phyloP scores from a whole-genome alignment of 2,797 vertebrate genomes.

The Macrochelys suwanniensis region DNA sequence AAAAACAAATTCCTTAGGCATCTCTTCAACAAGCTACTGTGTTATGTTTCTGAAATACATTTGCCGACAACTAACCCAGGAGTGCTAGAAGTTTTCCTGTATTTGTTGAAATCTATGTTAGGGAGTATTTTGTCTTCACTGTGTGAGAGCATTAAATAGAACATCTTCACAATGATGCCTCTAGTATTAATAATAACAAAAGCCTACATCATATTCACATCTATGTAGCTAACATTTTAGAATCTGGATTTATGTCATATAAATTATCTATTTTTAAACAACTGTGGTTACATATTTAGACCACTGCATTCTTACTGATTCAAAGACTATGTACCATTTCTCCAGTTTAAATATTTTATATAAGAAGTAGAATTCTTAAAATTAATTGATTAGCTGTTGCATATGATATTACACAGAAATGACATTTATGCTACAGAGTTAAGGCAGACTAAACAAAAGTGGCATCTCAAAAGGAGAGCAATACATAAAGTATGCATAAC shows the following conservation, averaged over 20 bases:
- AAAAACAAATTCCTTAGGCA: conserved; percentile 32
- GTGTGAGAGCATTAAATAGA: conserved; percentile 40
- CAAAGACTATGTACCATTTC: conserved; percentile 22
- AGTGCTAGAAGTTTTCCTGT: conserved; percentile 12
- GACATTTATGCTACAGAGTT: neutral
- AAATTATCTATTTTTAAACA: conserved; percentile 24
- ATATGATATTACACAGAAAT: neutral
- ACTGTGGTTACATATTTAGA: neutral
- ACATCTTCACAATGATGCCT: conserved; percentile 42
- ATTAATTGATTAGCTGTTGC: conserved; percentile 32
- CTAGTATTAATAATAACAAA: conserved; percentile 45
- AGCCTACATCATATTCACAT: neutral
- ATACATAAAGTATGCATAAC: conserved; percentile 57
- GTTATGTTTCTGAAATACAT: neutral
- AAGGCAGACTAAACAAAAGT: conserved; percentile 41
- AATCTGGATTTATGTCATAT: neutral
- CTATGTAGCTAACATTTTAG: conserved; percentile 11
- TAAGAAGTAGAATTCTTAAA: conserved; percentile 40
- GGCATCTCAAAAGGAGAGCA: conserved; percentile 42
- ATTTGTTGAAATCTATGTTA: conserved; percentile 38
- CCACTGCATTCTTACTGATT: conserved; percentile 1
- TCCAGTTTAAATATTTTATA: conserved; percentile 23
- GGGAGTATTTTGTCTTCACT: conserved; percentile 39
- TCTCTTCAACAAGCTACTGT: neutral
- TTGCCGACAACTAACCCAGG: neutral